Conservation (phyloP, 2,888 invertebrate species). For the Drosophila prostipennis region DNA sequence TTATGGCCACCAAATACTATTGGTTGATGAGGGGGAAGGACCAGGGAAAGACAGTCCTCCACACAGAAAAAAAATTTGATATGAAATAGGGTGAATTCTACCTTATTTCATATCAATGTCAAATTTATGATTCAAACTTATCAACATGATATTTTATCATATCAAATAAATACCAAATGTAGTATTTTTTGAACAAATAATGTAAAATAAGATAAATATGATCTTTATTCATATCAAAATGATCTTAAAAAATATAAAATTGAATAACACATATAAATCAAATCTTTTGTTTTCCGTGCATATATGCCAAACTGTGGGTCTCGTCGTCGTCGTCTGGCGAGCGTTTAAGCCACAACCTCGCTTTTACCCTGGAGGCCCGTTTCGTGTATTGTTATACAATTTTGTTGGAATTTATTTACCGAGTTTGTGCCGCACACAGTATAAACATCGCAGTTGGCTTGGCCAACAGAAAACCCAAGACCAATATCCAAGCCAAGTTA, state of each 20-base stretch:
- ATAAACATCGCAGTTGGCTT: slow-evolving; percentile 77
- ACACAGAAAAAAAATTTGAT: too few species aligned
- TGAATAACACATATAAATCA: too few species aligned
- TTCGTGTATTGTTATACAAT: slow-evolving; percentile 78
- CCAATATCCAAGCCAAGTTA: slow-evolving; percentile 74
- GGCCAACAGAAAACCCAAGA: slow-evolving; percentile 42
- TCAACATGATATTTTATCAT: too few species aligned
- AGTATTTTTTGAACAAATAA: too few species aligned
- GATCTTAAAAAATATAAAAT: too few species aligned
- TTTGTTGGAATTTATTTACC: slow-evolving; percentile 79
- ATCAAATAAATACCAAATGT: too few species aligned
- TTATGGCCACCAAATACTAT: slow-evolving; percentile 53
- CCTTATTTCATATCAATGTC: too few species aligned
- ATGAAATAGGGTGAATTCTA: too few species aligned
- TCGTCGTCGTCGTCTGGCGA: slow-evolving; percentile 22
- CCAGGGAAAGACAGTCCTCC: background rate
- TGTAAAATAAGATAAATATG: too few species aligned
- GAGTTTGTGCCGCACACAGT: slow-evolving; percentile 76
- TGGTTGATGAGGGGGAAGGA: slow-evolving; percentile 13
- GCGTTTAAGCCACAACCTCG: slow-evolving; percentile 40
- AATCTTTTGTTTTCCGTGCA: too few species aligned
- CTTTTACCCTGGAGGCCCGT: slow-evolving; percentile 69
- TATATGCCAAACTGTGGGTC: slow-evolving; percentile 6
- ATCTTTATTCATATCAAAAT: too few species aligned
- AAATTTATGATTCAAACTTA: too few species aligned